Evolutionary conservation across 2,113 vertebrate species (phyloP), one percentile per base, ranked within the genome.

Genomic region (Pluvianellus socialis): DNA sequence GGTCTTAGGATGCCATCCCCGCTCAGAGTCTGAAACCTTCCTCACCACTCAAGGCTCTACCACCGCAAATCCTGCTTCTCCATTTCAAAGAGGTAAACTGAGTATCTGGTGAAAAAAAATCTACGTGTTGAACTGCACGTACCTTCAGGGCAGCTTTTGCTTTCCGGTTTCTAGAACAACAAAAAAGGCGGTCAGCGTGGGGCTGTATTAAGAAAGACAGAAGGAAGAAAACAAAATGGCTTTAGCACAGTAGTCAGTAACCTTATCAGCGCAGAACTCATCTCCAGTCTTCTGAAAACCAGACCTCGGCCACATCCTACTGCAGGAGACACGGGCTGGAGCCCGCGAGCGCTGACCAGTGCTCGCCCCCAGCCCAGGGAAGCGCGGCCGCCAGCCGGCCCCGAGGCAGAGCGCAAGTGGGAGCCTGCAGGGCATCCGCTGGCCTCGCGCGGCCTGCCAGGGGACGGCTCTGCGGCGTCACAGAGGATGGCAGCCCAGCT

Each of bases 361-460:
- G 9, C 61, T 45, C 14, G 30, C 10, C 40, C 35, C 16, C 55
- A 65, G n/a, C 75, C 66, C 10, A 20, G 11, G 72, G 76, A 82
- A 44, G 65, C 73, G 4, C 42, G 66, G 86, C 77, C 49, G 73
- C 3, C 0, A 27, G 23, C 26, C 7, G 68, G 44, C 61, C 42
- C 30, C 5, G 58, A 58, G 80, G 26, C 33, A 21, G 62, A 14
- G 4, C 38, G 58, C 49, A 30, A 61, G 72, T 4, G 52, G 35
- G 8, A 8, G 40, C 12, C 52, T 6, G 5, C n/a, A 28, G 89
- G 45, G 5, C 30, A 18, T 49, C 8, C 7, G 9, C 26, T 35
- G 32, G 38, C 32, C 45, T 47, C 58, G 42, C 6, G 33, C 72
- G 26, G 35, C 44, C 15, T 1, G 3, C 53, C 0, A 0, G 3